Evolutionary conservation across 2,113 vertebrate genomes (phyloP), one percentile per base, ranked within the genome.

Genomic region (Tapirus terrestris): DNA sequence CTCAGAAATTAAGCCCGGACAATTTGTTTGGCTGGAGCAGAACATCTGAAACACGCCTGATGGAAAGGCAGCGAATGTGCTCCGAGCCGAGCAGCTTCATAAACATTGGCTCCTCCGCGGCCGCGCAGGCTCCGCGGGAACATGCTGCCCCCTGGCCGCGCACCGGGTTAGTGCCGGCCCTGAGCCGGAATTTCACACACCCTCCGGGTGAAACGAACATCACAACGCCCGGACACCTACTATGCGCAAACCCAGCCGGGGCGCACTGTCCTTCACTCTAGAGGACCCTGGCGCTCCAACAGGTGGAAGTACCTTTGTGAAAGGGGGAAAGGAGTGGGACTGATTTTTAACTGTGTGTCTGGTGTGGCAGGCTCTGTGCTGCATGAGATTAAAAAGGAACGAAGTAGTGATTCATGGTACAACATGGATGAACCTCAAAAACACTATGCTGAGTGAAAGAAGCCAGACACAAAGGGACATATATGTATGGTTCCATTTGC

Each of bases 1-100:
- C 98, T 98, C 43, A 23, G 98, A 98, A 99, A 98, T 98, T 98
- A 98, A 97, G 96, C 97, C 91, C 5, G 56, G 95, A 97, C 98
- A 89, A 98, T 99, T 98, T 98, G 98, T 98, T 98, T 98, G 98
- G 96, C 96, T 98, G 98, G 93, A 98, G 96, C 83, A 68, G 98
- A 96, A 91, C 36, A 73, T 98, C 97, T 94, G 97, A 98, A 98
- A 97, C 95, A 53, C 3, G 65, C 68, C 20, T 51, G 98, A 98
- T 97, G 96, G 97, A 97, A 97, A 97, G 84, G 96, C 91, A 73
- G 65, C 36, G 27, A 97, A 96, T 16, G 96, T 27, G 72, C 91
- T 93, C 60, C 1, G 77, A 93, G 88, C 17, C 25, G 1, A 91
- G 67, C 39, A 12, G 76, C 31, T 95, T 76, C 70, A 48, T 73